A percentile compares a stretch with the other conserved stretches of the same genome.
These are phyloP conservation scores for Heliconius hermathena DNA, from an alignment of 1,140 invertebrate species.

Conservation along the genomic window DNA sequence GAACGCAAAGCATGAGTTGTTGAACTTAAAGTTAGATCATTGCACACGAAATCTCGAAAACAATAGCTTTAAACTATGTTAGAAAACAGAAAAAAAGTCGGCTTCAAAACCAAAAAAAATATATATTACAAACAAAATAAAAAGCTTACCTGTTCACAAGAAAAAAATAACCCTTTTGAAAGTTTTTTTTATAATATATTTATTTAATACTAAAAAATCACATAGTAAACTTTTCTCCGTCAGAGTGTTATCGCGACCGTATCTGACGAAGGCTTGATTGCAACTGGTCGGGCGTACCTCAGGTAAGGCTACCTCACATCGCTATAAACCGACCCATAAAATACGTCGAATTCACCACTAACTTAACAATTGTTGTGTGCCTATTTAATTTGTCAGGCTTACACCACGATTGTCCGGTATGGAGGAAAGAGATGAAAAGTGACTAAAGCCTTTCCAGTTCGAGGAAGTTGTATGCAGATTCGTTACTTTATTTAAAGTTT, in stretches of 20 bases:
- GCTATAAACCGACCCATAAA: conserved; percentile 47
- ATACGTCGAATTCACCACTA: neutral
- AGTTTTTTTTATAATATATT: neutral
- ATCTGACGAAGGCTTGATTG: conserved; percentile 28
- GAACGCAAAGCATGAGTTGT: neutral
- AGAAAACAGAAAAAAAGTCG: neutral
- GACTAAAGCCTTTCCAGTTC: conserved; percentile 48
- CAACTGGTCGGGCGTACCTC: conserved; percentile 33
- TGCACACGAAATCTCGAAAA: conserved; percentile 12
- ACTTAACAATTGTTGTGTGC: neutral
- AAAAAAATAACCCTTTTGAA: neutral
- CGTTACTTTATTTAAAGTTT: neutral
- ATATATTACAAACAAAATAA: neutral
- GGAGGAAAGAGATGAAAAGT: conserved; percentile 68
- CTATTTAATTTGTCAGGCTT: neutral
- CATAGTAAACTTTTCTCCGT: neutral
- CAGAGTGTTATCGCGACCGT: neutral
- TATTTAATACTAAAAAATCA: neutral
- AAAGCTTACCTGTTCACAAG: neutral
- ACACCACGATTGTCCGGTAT: conserved; percentile 30
- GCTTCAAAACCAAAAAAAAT: neutral
- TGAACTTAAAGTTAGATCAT: conserved; percentile 1
- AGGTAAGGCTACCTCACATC: conserved; percentile 71
- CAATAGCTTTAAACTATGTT: conserved; percentile 2
- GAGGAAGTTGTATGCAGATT: conserved; percentile 10